Base-by-base conservation (phyloP, 2,888 invertebrate species). In the Nemoura dubitans region DNA sequence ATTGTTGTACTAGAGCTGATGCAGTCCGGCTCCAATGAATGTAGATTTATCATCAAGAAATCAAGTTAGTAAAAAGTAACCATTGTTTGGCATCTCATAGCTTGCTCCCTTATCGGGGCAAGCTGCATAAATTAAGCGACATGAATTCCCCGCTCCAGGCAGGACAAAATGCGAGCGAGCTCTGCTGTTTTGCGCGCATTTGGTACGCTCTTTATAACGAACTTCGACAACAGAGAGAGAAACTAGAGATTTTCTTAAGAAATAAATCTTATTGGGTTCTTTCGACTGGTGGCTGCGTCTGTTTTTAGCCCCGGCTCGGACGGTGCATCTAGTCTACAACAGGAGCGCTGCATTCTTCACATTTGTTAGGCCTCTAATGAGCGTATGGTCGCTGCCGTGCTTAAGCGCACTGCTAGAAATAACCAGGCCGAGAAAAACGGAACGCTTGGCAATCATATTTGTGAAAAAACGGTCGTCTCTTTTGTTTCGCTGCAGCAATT, bases 51-150 rank as follows among this genome's bases (percentile, higher is more conserved):
- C 84, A 76, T n/a, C 30, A n/a, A 83, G 30, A 30, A 26, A 27
- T 43, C 25, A 81, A 80, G 80, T 28, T 78, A 80, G 83, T 83
- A 87, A 76, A 85, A 85, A 87, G 85, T 86, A 43, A 83, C 87
- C 87, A 85, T 87, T 87, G 87, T 87, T 77, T 83, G 78, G 86
- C 85, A 86, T 86, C 87, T 83, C 81, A 85, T 26, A 81, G 81
- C 81, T 81, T 80, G 86, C 87, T 87, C 77, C 87, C 87, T 87
- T 87, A 87, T 87, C 83, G 83, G 87, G 87, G 82, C 83, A 78
- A 86, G 80, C 85, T 77, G 87, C 76, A 87, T 87, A 85, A 86
- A 87, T 87, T 87, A 87, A 78, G 36, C 29, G 81, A 30, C 27
- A 28, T n/a, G 29, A 81, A 29, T 81, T 81, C 29, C 29, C 81